Evolutionary conservation across 2,113 vertebrate species (phyloP), one percentile per base, ranked within the genome.

Genomic region (Osmerus eperlanus): DNA sequence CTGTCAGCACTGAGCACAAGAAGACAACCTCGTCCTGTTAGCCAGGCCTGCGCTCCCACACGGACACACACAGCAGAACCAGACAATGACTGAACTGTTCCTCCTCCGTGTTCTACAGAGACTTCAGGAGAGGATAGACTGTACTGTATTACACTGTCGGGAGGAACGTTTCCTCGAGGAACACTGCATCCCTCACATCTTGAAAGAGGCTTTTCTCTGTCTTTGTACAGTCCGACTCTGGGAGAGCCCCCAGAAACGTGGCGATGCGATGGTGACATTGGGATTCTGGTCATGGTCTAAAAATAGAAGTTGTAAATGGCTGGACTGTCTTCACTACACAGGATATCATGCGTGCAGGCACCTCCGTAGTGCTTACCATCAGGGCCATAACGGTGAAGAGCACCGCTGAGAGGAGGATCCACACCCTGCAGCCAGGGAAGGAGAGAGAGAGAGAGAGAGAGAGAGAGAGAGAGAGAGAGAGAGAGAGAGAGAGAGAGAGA

Each of bases 401-500:
- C 81, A 95, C 3, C 1, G 97, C 97, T 0, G 96, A 98, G 69
- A 97, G 77, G 56, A 98, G 88, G 79, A 98, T 95, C 97, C 97
- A 99, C 74, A 97, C 83, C 91, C 97, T 98, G 78, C 32, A 36
- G 32, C 32, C 32, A 36, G 32, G 0, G 47, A 5, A 54, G 19
- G 19, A 67, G 15, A 12, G 16, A 2, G 2, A 9, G 21, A 54
- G 67, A 79, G n/a, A 79, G 28, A 82, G 28, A 78, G 16, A 32
- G 53, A 69, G 52, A 65, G 23, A n/a, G 16, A 12, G 16, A 2
- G 2, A 9, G 21, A 54, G 67, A 79, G n/a, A 79, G 28, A 82
- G 28, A 78, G 16, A 32, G 53, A 69, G 52, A 65, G 23, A n/a
- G 53, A 68, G 55, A 71, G 11, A 55, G 28, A 41, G 21, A 58